These are phyloP conservation scores for Diadumene lineata DNA, from an alignment of 92 coral and sea anemone genomes.

Conservation along the genomic window DNA sequence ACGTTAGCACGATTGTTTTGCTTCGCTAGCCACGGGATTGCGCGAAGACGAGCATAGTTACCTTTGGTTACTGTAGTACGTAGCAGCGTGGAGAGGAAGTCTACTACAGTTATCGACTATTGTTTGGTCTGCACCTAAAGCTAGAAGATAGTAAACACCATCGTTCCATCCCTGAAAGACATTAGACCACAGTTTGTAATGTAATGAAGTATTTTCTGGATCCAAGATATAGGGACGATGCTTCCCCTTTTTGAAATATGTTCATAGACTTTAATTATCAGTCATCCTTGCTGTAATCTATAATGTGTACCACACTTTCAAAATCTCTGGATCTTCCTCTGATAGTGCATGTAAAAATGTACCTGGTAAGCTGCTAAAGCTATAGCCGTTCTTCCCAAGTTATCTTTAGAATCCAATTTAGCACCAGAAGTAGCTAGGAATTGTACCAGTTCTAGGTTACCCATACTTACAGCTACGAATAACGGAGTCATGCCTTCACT, in stretches of 20 bases:
- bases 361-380: slow-evolving; percentile 86
- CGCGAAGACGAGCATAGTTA: too few species aligned
- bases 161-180: slow-evolving; percentile 77
- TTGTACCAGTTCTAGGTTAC: slow-evolving; percentile 78
- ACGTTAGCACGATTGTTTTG: too few species aligned
- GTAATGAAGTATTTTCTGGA: too few species aligned
- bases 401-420: slow-evolving; percentile 62
- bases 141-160: slow-evolving; percentile 78
- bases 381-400: slow-evolving; percentile 75
- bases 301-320: too few species aligned
- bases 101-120: slow-evolving; percentile 84
- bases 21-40: too few species aligned
- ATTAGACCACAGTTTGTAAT: background rate
- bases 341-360: too few species aligned
- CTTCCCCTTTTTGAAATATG: too few species aligned
- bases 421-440: slow-evolving; percentile 82
- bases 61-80: slow-evolving; percentile 83
- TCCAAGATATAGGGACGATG: too few species aligned
- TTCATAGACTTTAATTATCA: too few species aligned
- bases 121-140: slow-evolving; percentile 76
- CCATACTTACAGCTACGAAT: slow-evolving; percentile 65
- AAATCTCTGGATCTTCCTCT: too few species aligned
- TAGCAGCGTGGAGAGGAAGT: slow-evolving; percentile 84
- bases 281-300: background rate
- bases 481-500: slow-evolving; percentile 80